Evolutionary conservation across 2,797 vertebrate genomes (phyloP).

Genomic region (Mus caroli): DNA sequence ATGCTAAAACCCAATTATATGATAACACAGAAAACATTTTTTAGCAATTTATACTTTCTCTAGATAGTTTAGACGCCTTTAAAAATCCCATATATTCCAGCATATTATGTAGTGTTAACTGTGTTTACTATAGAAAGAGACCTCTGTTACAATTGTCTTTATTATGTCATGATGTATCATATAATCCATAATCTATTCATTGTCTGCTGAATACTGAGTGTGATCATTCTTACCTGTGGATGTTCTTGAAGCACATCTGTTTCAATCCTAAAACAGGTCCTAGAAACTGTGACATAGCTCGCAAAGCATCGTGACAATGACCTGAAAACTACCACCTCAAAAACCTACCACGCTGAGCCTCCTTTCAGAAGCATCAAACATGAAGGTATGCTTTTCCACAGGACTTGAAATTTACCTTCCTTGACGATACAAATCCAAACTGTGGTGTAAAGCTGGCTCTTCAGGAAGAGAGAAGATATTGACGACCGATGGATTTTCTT

Average conservation of each 20-base stretch:
- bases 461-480: not conserved
- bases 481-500: not conserved
- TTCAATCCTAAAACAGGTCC: not conserved
- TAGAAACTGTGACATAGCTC: not conserved
- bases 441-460: not conserved
- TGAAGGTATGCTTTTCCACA: not conserved
- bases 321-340: not conserved
- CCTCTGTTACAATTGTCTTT: not conserved
- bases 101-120: not conserved
- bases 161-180: not conserved
- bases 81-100: not conserved
- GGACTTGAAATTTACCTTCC: not conserved
- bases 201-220: not conserved
- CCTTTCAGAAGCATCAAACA: not conserved
- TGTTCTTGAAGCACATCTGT: not conserved
- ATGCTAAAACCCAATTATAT: not conserved
- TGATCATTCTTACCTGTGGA: not conserved
- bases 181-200: not conserved
- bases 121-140: not conserved
- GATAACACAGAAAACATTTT: not conserved
- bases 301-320: not conserved
- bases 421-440: not conserved
- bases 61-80: not conserved
- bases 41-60: not conserved
- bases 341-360: not conserved